Evolutionary conservation across 2,113 vertebrate genomes (phyloP), one percentile per base, ranked within the genome.

Genomic region (Amia ocellicauda): DNA sequence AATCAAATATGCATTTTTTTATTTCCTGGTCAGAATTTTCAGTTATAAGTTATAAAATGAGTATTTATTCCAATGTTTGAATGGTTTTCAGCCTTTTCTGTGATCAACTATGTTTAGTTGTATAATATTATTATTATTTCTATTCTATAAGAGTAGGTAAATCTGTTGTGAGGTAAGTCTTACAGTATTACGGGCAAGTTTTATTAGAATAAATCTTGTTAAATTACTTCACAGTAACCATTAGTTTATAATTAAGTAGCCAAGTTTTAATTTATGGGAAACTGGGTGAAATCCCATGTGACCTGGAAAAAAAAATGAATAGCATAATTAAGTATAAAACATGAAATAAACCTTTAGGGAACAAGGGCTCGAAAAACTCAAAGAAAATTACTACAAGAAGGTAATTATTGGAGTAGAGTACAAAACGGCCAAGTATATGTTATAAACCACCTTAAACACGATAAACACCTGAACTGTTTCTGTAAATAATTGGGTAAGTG

Each of bases 361-460:
- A 77, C 68, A 59, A 61, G 63, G 76, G 74, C 82, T 83, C 67
- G 80, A 75, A 81, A 83, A 81, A 74, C 74, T n/a, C 66, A 67
- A 78, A 71, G 83, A 79, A 86, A 86, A 83, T 79, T 89, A 88
- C n/a, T n/a, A 88, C 83, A 78, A 83, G 81, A 83, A 88, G 80
- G 85, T 86, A 87, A 88, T 89, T 88, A 83, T 84, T 87, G 82
- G 2, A 1, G 84, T 82, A 83, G 83, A 81, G 78, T 78, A 79
- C 74, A 70, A 86, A 86, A 36, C 11, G 31, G 31, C 31, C 31
- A 36, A 7, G 31, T 36, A 36, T 36, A 11, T 36, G 5, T 36
- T 36, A 36, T 5, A 36, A n/a, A n/a, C 5, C 31, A 36, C n/a
- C n/a, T n/a, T n/a, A n/a, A n/a, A n/a, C 11, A 36, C 1, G 1